A percentile compares a stretch with the other conserved stretches of the same genome.
Conservation (phyloP, 92 coral and sea anemone species). For the Paragorgia papillata region DNA sequence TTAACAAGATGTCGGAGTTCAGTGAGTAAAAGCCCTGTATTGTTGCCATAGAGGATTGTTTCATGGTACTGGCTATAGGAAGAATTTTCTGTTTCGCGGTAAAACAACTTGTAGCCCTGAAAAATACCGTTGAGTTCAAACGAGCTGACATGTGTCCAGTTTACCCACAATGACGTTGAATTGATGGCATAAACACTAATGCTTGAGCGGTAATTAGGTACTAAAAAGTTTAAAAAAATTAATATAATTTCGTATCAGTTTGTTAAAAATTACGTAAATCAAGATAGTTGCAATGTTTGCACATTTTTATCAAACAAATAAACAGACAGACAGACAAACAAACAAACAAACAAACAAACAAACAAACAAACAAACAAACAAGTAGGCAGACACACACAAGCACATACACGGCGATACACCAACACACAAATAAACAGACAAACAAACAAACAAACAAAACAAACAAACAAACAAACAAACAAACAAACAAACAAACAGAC, state of each 20-base stretch:
- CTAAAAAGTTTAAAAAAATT: neutral
- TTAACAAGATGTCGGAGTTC: slow-evolving; percentile 41
- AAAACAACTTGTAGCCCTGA: slow-evolving; percentile 34
- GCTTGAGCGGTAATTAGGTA: neutral
- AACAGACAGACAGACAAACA: neutral
- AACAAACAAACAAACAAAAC: no score
- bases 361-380: neutral
- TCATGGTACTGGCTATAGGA: neutral
- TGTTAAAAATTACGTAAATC: no score
- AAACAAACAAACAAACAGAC: no score
- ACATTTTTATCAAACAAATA: no score
- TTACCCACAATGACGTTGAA: slow-evolving; percentile 13
- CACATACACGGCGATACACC: neutral
- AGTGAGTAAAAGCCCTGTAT: slow-evolving; percentile 21
- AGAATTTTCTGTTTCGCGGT: slow-evolving; percentile 27
- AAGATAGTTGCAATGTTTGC: no score
- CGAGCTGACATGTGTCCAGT: slow-evolving; percentile 2
- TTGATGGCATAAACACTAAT: neutral
- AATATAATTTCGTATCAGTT: neutral
- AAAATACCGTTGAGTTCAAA: slow-evolving; percentile 26
- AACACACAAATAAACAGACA: no score
- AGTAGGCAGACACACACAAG: no score
- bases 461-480: no score
- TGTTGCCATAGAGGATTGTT: slow-evolving; percentile 6
- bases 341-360: neutral